Evolutionary conservation across 1,140 invertebrate genomes (phyloP).

Genomic region (Drosophila leontia): DNA sequence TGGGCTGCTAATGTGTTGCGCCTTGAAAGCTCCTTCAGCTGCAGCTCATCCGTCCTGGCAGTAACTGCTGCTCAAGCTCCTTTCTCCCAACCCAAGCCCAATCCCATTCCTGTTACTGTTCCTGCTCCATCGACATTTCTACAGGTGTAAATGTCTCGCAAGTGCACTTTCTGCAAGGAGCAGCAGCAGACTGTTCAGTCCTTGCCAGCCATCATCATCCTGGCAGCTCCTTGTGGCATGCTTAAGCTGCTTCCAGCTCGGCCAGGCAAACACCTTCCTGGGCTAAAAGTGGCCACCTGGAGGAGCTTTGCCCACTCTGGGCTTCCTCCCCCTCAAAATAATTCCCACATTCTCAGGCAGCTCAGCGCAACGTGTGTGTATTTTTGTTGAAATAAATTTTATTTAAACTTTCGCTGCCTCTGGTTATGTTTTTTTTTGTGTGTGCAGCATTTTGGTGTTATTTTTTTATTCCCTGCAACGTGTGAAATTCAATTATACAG

Average conservation of each 20-base stretch:
- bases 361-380: constrained; percentile 47
- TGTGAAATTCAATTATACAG: constrained; percentile 82
- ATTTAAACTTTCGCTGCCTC: constrained; percentile 76
- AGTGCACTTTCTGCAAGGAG: constrained; percentile 39
- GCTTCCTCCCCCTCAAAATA: constrained; percentile 31
- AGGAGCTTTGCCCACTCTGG: constrained; percentile 17
- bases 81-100: not conserved
- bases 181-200: not conserved
- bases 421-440: constrained; percentile 52
- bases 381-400: constrained; percentile 84
- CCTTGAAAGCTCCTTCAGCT: too few species aligned
- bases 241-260: constrained; percentile 42
- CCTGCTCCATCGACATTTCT: constrained; percentile 57
- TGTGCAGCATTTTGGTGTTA: constrained; percentile 40
- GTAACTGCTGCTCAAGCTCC: too few species aligned
- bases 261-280: constrained; percentile 49
- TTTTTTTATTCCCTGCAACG: constrained; percentile 58
- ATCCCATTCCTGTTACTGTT: not conserved
- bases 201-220: constrained; percentile 19
- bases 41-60: too few species aligned
- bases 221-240: constrained; percentile 27
- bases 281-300: constrained; percentile 51
- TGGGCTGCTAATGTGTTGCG: too few species aligned
- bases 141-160: constrained; percentile 75
- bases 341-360: constrained; percentile 70